Conservation (phyloP, 2,888 invertebrate genomes). For the Neria commutata region DNA sequence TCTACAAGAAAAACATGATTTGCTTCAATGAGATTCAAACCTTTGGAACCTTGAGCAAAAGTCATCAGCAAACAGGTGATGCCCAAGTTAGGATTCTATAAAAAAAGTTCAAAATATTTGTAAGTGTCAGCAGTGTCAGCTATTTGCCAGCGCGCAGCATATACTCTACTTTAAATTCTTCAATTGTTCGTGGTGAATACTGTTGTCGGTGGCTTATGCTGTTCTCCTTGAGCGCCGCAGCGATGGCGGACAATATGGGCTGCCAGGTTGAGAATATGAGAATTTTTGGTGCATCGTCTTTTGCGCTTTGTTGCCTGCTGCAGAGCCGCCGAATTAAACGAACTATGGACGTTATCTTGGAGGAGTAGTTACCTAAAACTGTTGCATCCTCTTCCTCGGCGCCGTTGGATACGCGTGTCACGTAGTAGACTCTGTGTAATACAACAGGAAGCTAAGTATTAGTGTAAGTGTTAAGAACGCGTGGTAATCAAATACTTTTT, state of each 20-base stretch:
- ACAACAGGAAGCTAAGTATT: not conserved
- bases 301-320: not conserved
- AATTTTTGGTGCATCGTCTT: conserved; percentile 66
- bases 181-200: conserved; percentile 53
- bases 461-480: not conserved
- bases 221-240: conserved; percentile 48
- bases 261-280: conserved; percentile 74
- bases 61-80: conserved; percentile 72
- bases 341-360: conserved; percentile 73
- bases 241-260: conserved; percentile 50
- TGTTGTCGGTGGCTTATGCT: conserved; percentile 43
- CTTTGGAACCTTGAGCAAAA: conserved; percentile 73
- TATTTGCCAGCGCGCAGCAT: too few relatives aligned
- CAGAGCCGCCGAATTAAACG: conserved; percentile 65
- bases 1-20: conserved; percentile 78
- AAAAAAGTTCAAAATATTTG: not conserved
- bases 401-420: conserved; percentile 40
- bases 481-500: conserved; percentile 55
- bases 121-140: too few relatives aligned
- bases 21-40: conserved; percentile 79
- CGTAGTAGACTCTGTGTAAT: conserved; percentile 48
- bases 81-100: conserved; percentile 57
- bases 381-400: conserved; percentile 38
- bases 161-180: conserved; percentile 68
- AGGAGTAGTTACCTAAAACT: conserved; percentile 71